Evolutionary conservation across 2,113 vertebrate genomes (phyloP).

Genomic region (Ramphastos sulfuratus): DNA sequence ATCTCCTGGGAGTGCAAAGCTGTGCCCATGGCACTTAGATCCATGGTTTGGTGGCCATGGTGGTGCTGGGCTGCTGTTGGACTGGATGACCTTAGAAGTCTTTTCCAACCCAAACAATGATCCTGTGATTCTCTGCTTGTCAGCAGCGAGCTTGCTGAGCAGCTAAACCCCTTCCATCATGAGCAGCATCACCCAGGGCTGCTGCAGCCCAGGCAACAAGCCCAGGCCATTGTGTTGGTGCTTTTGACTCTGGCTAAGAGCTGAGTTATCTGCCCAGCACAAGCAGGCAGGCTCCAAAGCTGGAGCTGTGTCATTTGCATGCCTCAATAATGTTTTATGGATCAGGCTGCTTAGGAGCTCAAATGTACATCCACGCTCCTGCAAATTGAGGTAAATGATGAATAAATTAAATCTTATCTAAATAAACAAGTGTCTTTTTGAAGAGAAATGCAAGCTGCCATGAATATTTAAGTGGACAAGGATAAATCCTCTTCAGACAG

Average conservation of each 20-base stretch:
- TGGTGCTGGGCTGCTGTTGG: too few species aligned
- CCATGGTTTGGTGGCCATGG: too few species aligned
- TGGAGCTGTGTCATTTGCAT: constrained; percentile 73
- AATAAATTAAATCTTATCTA: constrained; percentile 89
- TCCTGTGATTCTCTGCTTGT: too few species aligned
- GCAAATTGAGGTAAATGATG: constrained; percentile 86
- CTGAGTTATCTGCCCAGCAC: constrained; percentile 75
- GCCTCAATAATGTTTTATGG: constrained; percentile 79
- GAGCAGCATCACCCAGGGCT: constrained; percentile 28
- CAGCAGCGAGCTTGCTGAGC: too few species aligned
- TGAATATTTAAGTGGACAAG: constrained; percentile 83
- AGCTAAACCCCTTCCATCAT: not conserved
- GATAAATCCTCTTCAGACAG: constrained; percentile 71
- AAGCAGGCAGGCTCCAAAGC: constrained; percentile 64
- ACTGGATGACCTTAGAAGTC: too few species aligned
- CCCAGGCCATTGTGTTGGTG: constrained; percentile 49
- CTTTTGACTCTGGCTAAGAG: constrained; percentile 60
- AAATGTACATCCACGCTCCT: constrained; percentile 79
- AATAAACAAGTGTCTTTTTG: constrained; percentile 86
- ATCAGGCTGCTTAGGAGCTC: constrained; percentile 75
- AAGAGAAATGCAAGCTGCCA: constrained; percentile 77
- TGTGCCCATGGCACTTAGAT: too few species aligned
- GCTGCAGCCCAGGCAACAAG: constrained; percentile 41
- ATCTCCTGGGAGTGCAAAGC: too few species aligned
- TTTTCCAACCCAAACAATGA: too few species aligned